phyloP scores from a whole-genome alignment of 2,113 vertebrate species.

The Empidonax alnorum region DNA sequence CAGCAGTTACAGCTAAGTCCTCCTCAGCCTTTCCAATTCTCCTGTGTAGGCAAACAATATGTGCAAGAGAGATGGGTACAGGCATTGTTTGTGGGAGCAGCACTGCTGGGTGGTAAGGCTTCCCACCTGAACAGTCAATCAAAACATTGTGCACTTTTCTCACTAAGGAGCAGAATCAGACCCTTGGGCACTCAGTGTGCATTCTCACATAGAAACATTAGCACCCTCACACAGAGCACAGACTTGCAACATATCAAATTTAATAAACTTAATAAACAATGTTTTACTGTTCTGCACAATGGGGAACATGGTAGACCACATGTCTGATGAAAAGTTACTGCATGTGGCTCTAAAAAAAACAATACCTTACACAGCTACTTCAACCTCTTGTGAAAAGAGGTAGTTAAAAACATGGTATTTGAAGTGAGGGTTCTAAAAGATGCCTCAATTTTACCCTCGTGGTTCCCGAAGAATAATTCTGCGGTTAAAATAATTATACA shows the following conservation, averaged over 20 bases:
- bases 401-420: background rate
- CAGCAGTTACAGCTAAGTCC: background rate
- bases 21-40: background rate
- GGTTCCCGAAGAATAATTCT: background rate
- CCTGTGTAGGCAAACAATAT: background rate
- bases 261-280: slow-evolving; percentile 12
- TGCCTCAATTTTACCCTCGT: background rate
- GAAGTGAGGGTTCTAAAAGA: background rate
- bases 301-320: background rate
- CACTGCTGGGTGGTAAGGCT: background rate
- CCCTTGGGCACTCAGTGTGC: background rate
- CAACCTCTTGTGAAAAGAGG: background rate
- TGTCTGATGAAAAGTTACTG: background rate
- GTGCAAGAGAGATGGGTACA: fast-evolving
- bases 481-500: background rate
- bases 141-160: background rate
- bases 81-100: fast-evolving
- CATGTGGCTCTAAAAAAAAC: background rate
- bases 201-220: slow-evolving; percentile 11
- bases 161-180: background rate
- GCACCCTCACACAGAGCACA: background rate
- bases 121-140: background rate
- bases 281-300: background rate
- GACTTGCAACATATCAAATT: background rate
- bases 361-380: slow-evolving; percentile 1